Evolutionary conservation across 2,888 invertebrate species (phyloP).

Genomic region (Hydraecia micacea): DNA sequence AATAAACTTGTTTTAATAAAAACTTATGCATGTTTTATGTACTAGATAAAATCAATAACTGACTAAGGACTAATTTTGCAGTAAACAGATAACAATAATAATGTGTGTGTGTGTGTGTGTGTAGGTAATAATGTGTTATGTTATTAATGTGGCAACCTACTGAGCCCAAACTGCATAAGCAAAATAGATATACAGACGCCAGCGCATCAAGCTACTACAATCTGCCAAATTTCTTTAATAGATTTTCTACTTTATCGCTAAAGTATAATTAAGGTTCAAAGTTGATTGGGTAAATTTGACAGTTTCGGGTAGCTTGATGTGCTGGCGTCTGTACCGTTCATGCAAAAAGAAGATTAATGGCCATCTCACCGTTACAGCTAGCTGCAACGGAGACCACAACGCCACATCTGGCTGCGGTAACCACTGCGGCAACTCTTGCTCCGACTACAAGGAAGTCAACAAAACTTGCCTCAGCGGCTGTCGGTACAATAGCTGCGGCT

Average conservation of each 20-base stretch:
- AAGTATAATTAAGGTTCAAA: no score
- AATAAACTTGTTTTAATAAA: background rate
- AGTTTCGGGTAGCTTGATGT: no score
- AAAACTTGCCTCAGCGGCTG: conserved; percentile 81
- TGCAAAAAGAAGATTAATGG: background rate
- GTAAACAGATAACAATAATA: no score
- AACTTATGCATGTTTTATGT: background rate
- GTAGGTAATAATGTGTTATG: no score
- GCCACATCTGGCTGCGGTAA: conserved; percentile 82
- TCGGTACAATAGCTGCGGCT: conserved; percentile 80
- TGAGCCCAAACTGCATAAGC: no score
- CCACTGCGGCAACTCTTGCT: conserved; percentile 80
- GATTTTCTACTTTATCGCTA: no score
- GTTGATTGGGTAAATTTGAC: no score
- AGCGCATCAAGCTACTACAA: no score
- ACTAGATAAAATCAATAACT: background rate
- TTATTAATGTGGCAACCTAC: no score
- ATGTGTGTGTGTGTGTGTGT: no score
- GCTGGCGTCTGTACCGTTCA: background rate
- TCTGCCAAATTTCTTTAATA: no score
- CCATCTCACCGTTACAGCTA: conserved; percentile 60
- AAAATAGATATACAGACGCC: no score
- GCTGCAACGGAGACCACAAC: conserved; percentile 78
- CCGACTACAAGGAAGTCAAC: conserved; percentile 77
- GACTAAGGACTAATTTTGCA: background rate